Conservation (phyloP, 2,113 vertebrate species). For the Datnioides undecimradiatus region DNA sequence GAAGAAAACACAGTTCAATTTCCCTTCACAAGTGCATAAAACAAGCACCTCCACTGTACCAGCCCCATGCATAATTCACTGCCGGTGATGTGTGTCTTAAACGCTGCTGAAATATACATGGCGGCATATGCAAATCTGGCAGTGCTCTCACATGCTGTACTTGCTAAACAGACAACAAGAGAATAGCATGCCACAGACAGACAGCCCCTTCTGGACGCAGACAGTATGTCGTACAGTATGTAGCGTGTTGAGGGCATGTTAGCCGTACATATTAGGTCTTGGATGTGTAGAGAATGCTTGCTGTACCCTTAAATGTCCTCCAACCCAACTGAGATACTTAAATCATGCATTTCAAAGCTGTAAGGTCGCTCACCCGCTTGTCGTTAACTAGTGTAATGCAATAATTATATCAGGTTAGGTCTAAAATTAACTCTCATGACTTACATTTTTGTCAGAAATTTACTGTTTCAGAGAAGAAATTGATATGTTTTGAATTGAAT, state of each 20-base stretch:
- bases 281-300: constrained; percentile 24
- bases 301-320: constrained; percentile 20
- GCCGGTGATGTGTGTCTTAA: constrained; percentile 91
- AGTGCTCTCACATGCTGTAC: constrained; percentile 84
- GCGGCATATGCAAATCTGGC: constrained; percentile 94
- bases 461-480: background rate
- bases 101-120: constrained; percentile 97
- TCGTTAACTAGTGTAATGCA: background rate
- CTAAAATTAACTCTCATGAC: background rate
- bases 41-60: constrained; percentile 88
- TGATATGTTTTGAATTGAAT: background rate
- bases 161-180: constrained; percentile 85
- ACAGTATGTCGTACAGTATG: constrained; percentile 56
- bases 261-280: constrained; percentile 25
- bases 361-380: background rate
- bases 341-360: background rate
- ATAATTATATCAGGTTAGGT: background rate
- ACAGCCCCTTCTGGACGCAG: constrained; percentile 65
- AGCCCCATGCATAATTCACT: constrained; percentile 95
- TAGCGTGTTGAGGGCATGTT: constrained; percentile 22
- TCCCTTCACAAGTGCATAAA: constrained; percentile 87
- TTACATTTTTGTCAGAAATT: background rate
- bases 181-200: constrained; percentile 60
- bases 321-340: constrained; percentile 9
- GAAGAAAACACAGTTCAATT: constrained; percentile 94